phyloP scores from a whole-genome alignment of 2,113 vertebrate genomes.

The Dunckerocampus dactyliophorus region DNA sequence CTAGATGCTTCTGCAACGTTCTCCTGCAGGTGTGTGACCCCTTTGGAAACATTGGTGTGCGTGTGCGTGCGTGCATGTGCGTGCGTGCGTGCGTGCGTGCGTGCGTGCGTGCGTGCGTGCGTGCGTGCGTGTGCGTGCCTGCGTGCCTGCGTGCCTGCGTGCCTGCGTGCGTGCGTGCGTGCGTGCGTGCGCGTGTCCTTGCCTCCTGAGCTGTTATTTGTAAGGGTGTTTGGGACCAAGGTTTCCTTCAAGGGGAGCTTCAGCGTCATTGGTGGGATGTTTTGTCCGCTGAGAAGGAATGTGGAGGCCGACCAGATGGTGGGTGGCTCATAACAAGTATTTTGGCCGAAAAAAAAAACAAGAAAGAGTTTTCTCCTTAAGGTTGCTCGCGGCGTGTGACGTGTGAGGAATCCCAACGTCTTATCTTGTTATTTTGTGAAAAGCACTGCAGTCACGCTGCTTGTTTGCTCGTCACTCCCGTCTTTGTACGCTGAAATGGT shows the following conservation, averaged over 20 bases:
- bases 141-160: too few relatives aligned
- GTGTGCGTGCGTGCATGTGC: constrained; percentile 12
- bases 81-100: constrained; percentile 13
- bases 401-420: background rate
- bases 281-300: constrained; percentile 39
- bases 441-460: too few relatives aligned
- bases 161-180: too few relatives aligned
- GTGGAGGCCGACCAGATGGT: constrained; percentile 55
- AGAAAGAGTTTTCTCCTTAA: constrained; percentile 9
- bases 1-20: background rate
- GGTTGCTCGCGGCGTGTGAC: constrained; percentile 9
- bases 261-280: constrained; percentile 51
- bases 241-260: constrained; percentile 52
- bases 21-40: constrained; percentile 52
- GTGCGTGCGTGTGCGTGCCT: background rate
- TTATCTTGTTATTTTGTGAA: too few relatives aligned
- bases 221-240: constrained; percentile 45
- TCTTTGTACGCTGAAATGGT: too few relatives aligned
- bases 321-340: constrained; percentile 19
- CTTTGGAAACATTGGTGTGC: constrained; percentile 34
- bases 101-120: constrained; percentile 7
- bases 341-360: background rate
- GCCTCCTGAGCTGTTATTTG: constrained; percentile 32
- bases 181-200: constrained; percentile 25
- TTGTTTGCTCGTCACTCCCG: too few relatives aligned